Base-by-base conservation (phyloP, 2,113 vertebrate genomes). In the Rhipidura dahli region DNA sequence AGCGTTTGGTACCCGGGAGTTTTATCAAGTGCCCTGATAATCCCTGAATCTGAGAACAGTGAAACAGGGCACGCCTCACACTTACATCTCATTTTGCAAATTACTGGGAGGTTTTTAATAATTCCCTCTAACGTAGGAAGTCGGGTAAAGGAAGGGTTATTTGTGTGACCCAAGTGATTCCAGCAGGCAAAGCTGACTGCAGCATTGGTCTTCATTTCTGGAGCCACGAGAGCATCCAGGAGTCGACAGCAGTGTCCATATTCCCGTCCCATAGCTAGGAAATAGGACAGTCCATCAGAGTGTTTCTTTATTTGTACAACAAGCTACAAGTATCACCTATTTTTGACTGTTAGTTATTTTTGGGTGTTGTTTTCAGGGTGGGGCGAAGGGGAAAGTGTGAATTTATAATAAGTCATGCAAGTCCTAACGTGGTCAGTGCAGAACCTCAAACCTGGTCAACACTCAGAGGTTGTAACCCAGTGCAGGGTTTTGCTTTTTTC, bases 31-130 rank as follows among this genome's bases (percentile, higher is more conserved):
- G 8, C 3, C 1, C 4, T 7, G 11, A 6, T 42, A 47, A 68
- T 56, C 24, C 37, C 21, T 10, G 28, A 40, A 60, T 22, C 45
- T 26, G 39, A 47, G 44, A 27, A 33, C 6, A 11, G 11, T 7
- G 17, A 54, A 73, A 7, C 2, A 3, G 28, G 78, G 37, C 4
- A 19, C 0, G 1, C 10, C 51, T 53, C 45, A 11, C 16, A 12
- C 0, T 3, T 13, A 10, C 0, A 2, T 20, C 42, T 66, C 1
- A 7, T 15, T 88, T 57, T 44, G 50, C 31, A 72, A 53, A 59
- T 60, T 11, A 7, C 6, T 35, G 7, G 22, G 27, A 10, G 1
- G 13, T 17, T 57, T 81, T 54, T 2, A 42, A 45, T 88, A 15
- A 26, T 47, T 54, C 17, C 7, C 18, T 94, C 64, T 42, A 69